phyloP scores from a whole-genome alignment of 2,113 vertebrate species.

The Hydropotes inermis region DNA sequence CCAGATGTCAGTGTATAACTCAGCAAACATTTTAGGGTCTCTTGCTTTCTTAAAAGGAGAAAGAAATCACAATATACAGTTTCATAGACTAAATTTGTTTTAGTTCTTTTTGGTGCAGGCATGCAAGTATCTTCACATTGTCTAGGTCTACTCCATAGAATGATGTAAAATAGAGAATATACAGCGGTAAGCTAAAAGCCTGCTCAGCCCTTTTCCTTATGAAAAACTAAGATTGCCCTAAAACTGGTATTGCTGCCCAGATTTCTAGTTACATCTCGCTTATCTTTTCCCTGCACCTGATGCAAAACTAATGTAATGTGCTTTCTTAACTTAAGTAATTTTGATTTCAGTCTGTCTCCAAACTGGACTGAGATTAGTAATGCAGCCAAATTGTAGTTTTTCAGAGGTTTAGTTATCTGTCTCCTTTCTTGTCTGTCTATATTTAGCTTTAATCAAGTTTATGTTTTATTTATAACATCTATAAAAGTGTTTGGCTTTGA shows the following conservation, averaged over 20 bases:
- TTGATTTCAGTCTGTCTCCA: neutral
- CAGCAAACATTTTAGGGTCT: neutral
- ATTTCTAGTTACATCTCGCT: neutral
- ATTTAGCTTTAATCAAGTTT: neutral
- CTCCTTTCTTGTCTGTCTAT: neutral
- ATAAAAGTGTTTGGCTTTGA: slow-evolving; percentile 3
- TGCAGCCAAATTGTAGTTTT: neutral
- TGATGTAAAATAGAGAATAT: neutral
- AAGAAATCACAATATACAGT: neutral
- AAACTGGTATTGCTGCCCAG: neutral
- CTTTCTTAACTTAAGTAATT: neutral
- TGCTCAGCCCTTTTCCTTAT: neutral
- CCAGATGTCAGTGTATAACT: slow-evolving; percentile 17
- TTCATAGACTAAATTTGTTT: neutral
- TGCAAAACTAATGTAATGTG: neutral
- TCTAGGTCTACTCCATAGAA: accelerated
- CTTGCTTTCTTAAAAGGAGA: neutral
- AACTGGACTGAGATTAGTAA: neutral
- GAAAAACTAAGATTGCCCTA: neutral
- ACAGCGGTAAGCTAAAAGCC: neutral
- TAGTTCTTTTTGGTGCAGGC: neutral
- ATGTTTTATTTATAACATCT: neutral
- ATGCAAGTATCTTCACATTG: neutral
- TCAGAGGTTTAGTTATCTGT: neutral
- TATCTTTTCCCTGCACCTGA: neutral